phyloP scores from a whole-genome alignment of 2,797 vertebrate species.

The Enteromius thamalakanensis region DNA sequence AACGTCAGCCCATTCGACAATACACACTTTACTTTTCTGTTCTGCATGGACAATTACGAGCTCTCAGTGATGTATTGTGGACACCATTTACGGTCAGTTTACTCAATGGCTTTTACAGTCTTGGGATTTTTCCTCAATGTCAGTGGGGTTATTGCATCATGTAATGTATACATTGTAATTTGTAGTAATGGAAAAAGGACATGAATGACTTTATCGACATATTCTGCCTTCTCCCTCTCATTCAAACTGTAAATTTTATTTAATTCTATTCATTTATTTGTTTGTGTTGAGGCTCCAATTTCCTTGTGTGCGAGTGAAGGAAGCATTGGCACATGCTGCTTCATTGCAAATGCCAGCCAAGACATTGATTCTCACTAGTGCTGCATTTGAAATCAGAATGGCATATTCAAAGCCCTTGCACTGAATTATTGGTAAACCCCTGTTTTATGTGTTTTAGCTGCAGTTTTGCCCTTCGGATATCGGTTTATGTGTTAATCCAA shows the following conservation, averaged over 20 bases:
- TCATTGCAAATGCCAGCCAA: conserved; percentile 67
- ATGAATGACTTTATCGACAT: conserved; percentile 42
- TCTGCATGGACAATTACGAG: conserved; percentile 83
- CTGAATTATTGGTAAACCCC: conserved; percentile 57
- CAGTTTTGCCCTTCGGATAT: conserved; percentile 35
- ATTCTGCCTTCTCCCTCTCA: conserved; percentile 63
- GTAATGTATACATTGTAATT: conserved; percentile 67
- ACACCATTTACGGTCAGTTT: conserved; percentile 68
- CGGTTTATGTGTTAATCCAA: conserved; percentile 45
- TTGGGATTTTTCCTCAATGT: conserved; percentile 54
- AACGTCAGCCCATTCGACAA: conserved; percentile 77
- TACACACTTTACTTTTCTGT: conserved; percentile 77
- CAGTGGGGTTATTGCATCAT: conserved; percentile 62
- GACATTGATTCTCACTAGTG: conserved; percentile 57
- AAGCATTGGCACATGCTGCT: conserved; percentile 59
- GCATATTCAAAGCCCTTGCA: conserved; percentile 63
- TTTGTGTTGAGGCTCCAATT: conserved; percentile 62
- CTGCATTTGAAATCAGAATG: conserved; percentile 65
- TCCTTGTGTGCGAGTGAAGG: conserved; percentile 42
- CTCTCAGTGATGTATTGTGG: conserved; percentile 72
- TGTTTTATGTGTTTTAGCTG: conserved; percentile 52
- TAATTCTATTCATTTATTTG: conserved; percentile 62
- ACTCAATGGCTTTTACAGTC: conserved; percentile 69
- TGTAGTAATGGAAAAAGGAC: conserved; percentile 62
- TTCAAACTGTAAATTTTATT: conserved; percentile 74